A percentile compares a stretch with the other conserved stretches of the same genome.
phyloP scores from a whole-genome alignment of 2,888 invertebrate species.

The Automeris io region DNA sequence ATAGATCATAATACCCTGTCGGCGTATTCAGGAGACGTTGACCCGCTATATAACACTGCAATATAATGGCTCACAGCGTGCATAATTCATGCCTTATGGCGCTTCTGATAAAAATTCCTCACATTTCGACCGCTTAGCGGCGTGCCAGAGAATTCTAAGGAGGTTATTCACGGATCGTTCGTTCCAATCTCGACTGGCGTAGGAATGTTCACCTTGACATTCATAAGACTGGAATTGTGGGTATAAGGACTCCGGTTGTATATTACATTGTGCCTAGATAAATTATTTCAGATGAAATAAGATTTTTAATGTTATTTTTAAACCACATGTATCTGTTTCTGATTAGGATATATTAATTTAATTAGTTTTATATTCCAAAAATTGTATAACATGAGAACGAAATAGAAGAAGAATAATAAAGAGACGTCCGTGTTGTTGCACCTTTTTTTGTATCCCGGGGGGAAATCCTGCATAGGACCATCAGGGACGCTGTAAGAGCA shows the following conservation, averaged over 20 bases:
- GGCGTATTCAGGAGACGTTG: conserved; percentile 19
- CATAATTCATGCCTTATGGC: conserved; percentile 56
- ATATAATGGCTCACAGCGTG: conserved; percentile 43
- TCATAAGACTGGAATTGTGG: conserved; percentile 1
- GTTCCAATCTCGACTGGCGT: conserved; percentile 22
- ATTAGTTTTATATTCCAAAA: too few species aligned
- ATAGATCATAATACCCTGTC: conserved; percentile 14
- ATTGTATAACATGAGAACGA: too few species aligned
- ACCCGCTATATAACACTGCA: conserved; percentile 27
- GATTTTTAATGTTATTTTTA: too few species aligned
- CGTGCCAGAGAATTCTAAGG: conserved; percentile 30
- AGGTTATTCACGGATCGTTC: conserved; percentile 31
- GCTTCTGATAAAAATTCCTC: conserved; percentile 53
- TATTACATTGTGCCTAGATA: too few species aligned
- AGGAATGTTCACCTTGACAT: conserved; percentile 10
- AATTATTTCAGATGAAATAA: too few species aligned
- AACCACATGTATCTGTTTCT: too few species aligned
- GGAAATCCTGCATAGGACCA: too few species aligned
- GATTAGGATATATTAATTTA: too few species aligned
- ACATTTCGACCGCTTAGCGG: conserved; percentile 39
- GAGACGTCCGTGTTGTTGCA: too few species aligned
- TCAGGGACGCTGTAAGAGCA: too few species aligned
- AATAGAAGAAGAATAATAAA: too few species aligned
- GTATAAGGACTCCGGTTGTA: conserved; percentile 3
- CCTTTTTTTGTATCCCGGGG: too few species aligned